These are phyloP conservation scores for Geococcyx californianus DNA, from an alignment of 2,113 vertebrate species.

Conservation along the genomic window DNA sequence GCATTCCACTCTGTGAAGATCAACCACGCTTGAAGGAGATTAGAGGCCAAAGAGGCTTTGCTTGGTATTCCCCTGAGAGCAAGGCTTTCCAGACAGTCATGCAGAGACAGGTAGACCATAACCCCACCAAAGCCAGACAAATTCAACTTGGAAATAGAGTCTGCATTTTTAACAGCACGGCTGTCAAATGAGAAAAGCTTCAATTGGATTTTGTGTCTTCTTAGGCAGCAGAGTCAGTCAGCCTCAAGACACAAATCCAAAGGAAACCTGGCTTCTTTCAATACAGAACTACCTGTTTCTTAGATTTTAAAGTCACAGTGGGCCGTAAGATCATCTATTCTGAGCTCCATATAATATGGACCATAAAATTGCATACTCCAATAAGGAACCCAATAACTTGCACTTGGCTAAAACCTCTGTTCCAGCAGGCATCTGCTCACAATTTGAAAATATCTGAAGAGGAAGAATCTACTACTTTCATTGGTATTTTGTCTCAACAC, in stretches of 20 bases:
- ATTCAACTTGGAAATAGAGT: not conserved
- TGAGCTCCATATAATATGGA: constrained; percentile 48
- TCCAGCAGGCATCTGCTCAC: constrained; percentile 50
- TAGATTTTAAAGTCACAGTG: constrained; percentile 45
- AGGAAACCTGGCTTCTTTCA: constrained; percentile 46
- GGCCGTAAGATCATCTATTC: constrained; percentile 46
- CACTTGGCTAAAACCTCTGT: constrained; percentile 15
- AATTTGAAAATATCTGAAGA: constrained; percentile 42
- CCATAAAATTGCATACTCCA: constrained; percentile 44
- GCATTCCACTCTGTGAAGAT: rapidly evolving
- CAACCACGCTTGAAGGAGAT: not conserved
- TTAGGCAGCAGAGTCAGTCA: constrained; percentile 4
- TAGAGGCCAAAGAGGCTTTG: not conserved
- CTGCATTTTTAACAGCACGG: not conserved
- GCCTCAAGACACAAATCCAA: constrained; percentile 43
- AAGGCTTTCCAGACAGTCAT: not conserved
- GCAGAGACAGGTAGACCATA: constrained; percentile 6
- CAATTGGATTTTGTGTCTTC: not conserved
- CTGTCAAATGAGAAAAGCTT: constrained; percentile 29
- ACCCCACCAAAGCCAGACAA: not conserved
- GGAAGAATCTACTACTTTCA: constrained; percentile 43
- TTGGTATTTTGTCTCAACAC: constrained; percentile 55
- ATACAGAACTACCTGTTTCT: constrained; percentile 51
- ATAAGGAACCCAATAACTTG: constrained; percentile 39
- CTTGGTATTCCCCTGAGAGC: not conserved